Percentiles rank a stretch among this genome's conserved stretches.
Conservation (phyloP, 2,113 vertebrate genomes). For the Gnathonemus longibarbis region DNA sequence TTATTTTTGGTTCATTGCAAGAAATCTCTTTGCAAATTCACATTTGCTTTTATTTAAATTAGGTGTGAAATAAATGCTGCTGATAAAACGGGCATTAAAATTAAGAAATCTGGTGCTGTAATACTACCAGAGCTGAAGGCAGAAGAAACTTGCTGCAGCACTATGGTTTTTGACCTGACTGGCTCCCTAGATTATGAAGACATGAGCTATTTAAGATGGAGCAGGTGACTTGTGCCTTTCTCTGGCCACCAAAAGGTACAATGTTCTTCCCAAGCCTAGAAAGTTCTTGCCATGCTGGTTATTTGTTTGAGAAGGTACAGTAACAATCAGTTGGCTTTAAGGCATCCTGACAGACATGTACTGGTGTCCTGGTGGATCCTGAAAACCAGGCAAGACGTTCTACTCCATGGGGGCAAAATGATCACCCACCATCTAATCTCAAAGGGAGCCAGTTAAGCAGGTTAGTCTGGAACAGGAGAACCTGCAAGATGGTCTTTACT, state of each 20-base stretch:
- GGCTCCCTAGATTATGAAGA: not conserved
- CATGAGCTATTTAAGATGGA: not conserved
- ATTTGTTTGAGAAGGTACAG: not conserved
- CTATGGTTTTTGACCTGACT: not conserved
- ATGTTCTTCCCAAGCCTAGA: not conserved
- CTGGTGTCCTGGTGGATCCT: not conserved
- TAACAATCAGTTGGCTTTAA: not conserved
- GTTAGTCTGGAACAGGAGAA: not conserved
- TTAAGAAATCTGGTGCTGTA: not conserved
- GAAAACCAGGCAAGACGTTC: not conserved
- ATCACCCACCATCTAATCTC: not conserved
- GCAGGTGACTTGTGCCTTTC: not conserved
- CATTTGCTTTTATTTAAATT: not conserved
- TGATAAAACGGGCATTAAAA: not conserved
- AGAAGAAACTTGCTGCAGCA: not conserved
- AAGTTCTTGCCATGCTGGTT: not conserved
- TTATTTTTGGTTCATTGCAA: not conserved
- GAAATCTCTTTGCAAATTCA: not conserved
- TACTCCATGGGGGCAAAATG: not conserved
- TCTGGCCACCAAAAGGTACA: not conserved
- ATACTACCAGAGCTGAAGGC: not conserved
- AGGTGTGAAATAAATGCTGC: not conserved
- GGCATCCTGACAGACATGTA: not conserved
- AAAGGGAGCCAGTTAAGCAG: not conserved
- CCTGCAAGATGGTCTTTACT: not conserved